Evolutionary conservation across 1,140 invertebrate species (phyloP).

Genomic region (Drosophila arawakana): DNA sequence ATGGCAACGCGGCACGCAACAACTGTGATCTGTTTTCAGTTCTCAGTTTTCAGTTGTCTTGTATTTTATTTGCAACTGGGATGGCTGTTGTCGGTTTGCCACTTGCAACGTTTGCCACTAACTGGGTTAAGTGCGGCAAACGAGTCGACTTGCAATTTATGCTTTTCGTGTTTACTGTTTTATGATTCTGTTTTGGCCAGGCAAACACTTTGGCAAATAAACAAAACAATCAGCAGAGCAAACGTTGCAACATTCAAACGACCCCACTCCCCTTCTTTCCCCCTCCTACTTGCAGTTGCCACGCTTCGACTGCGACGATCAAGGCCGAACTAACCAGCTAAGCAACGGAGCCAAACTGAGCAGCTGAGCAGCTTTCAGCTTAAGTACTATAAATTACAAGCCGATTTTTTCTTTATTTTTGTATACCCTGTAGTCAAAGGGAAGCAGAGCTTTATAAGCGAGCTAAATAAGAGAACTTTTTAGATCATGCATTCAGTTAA

Average conservation of each 20-base stretch:
- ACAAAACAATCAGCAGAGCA: conserved; percentile 78
- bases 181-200: conserved; percentile 71
- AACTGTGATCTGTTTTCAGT: not conserved
- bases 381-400: conserved; percentile 69
- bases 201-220: conserved; percentile 58
- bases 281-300: not conserved
- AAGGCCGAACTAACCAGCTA: not conserved
- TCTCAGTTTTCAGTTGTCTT: no score
- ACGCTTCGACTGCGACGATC: no score
- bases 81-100: conserved; percentile 22
- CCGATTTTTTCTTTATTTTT: conserved; percentile 23
- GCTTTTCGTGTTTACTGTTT: conserved; percentile 77
- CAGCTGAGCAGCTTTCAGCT: conserved; percentile 22
- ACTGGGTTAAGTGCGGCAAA: conserved; percentile 70
- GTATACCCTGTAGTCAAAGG: not conserved
- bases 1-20: conserved; percentile 48
- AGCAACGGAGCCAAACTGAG: not conserved
- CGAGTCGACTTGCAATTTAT: conserved; percentile 65
- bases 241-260: conserved; percentile 70
- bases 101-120: conserved; percentile 23
- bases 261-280: not conserved
- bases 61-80: not conserved
- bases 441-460: not conserved
- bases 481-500: no score
- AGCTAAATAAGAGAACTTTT: no score